Evolutionary conservation across 2,888 invertebrate species (phyloP).

Genomic region (Trichogramma evanescens): DNA sequence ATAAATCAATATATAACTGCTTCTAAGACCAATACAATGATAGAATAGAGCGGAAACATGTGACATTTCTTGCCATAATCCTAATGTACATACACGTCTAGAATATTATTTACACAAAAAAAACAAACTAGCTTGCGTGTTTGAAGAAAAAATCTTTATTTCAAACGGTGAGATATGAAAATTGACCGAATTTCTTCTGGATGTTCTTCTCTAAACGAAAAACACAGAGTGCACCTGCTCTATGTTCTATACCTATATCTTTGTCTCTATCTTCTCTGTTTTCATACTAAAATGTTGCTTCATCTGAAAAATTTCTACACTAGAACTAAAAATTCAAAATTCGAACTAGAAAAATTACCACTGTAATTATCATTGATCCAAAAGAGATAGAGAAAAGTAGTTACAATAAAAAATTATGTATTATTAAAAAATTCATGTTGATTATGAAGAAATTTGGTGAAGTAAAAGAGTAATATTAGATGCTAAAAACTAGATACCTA

Average conservation of each 20-base stretch:
- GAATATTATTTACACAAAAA: constrained; percentile 11
- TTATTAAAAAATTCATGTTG: not conserved
- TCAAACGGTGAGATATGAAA: not conserved
- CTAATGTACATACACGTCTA: constrained; percentile 22
- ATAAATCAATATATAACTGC: constrained; percentile 9
- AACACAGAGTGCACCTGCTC: not conserved
- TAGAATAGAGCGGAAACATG: constrained; percentile 14
- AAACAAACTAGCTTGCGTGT: constrained; percentile 13
- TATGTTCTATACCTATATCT: not conserved
- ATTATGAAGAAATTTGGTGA: constrained; percentile 11
- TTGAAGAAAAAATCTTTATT: not conserved
- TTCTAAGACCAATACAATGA: not conserved
- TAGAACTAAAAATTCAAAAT: too few relatives aligned
- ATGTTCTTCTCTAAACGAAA: not conserved
- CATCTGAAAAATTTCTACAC: not conserved
- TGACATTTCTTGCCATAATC: constrained; percentile 22
- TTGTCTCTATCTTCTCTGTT: constrained; percentile 1
- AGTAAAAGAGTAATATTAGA: constrained; percentile 8
- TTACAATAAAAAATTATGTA: too few relatives aligned
- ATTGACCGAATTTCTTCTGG: constrained; percentile 13
- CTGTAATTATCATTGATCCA: too few relatives aligned
- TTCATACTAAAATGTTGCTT: not conserved
- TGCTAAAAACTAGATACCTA: constrained; percentile 6
- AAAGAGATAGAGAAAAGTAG: too few relatives aligned
- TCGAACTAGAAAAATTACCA: too few relatives aligned